Evolutionary conservation across 2,888 invertebrate species (phyloP).

Genomic region (Reticulitermes lucifugus): DNA sequence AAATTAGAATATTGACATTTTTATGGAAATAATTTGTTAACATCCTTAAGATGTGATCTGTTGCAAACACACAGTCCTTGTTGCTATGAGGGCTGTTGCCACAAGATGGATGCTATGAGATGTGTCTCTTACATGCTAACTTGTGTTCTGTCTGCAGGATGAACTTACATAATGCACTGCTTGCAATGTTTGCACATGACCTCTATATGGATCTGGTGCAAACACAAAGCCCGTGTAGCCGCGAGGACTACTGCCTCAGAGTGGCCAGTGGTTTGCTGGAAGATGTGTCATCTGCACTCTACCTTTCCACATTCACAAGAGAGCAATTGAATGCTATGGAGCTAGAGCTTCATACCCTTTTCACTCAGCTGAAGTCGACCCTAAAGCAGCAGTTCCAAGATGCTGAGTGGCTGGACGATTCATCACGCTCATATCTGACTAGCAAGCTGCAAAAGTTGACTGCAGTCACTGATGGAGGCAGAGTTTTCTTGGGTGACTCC

Average conservation of each 20-base stretch:
- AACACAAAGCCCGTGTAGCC: conserved; percentile 35
- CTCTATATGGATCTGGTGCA: conserved; percentile 56
- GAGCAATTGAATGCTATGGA: conserved; percentile 31
- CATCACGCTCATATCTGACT: conserved; percentile 11
- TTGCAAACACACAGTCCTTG: conserved; percentile 48
- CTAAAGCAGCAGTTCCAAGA: conserved; percentile 17
- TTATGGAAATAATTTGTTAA: not conserved
- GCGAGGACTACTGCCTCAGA: conserved; percentile 50
- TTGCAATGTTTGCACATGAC: conserved; percentile 57
- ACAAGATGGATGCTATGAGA: conserved; percentile 52
- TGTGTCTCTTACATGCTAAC: conserved; percentile 47
- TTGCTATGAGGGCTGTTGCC: conserved; percentile 49
- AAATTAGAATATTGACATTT: too few relatives aligned
- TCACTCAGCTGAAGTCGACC: conserved; percentile 12
- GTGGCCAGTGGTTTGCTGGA: conserved; percentile 51
- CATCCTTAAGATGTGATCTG: conserved; percentile 24
- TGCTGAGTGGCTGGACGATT: conserved; percentile 42
- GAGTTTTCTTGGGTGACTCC: not conserved
- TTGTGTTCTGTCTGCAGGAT: not conserved
- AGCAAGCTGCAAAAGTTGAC: conserved; percentile 40
- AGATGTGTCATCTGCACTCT: conserved; percentile 53
- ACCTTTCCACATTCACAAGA: conserved; percentile 51
- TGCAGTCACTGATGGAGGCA: conserved; percentile 43
- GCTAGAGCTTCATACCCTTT: not conserved
- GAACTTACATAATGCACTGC: conserved; percentile 55